Evolutionary conservation across 2,113 vertebrate genomes (phyloP).

Genomic region (Epinephelus moara): DNA sequence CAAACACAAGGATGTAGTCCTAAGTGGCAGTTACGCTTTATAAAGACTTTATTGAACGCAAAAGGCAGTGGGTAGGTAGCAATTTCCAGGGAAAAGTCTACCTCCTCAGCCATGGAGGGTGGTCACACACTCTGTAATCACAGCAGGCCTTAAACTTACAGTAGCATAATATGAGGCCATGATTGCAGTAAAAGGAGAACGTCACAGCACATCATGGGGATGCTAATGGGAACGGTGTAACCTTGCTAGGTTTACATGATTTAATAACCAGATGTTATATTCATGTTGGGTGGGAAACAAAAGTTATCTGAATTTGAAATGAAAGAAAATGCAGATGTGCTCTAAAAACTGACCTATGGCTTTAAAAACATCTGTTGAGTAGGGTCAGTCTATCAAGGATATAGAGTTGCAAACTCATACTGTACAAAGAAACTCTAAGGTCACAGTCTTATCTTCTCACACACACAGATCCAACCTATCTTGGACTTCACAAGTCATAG

Average conservation of each 20-base stretch:
- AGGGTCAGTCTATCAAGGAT: background rate
- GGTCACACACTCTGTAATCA: slow-evolving; percentile 67
- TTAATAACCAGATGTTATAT: background rate
- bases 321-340: background rate
- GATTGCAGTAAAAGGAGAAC: slow-evolving; percentile 23
- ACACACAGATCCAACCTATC: slow-evolving; percentile 13
- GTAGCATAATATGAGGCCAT: slow-evolving; percentile 12
- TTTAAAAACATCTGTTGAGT: background rate
- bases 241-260: background rate
- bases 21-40: slow-evolving; percentile 55
- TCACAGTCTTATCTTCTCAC: background rate
- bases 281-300: slow-evolving; percentile 6
- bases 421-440: background rate
- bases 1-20: slow-evolving; percentile 17
- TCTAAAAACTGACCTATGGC: background rate
- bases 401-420: background rate
- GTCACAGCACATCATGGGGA: slow-evolving; percentile 1
- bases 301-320: slow-evolving; percentile 5
- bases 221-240: background rate
- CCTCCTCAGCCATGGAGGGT: slow-evolving; percentile 38
- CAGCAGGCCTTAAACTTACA: slow-evolving; percentile 32
- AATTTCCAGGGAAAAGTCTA: slow-evolving; percentile 52
- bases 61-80: slow-evolving; percentile 48
- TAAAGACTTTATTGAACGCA: slow-evolving; percentile 64
- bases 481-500: slow-evolving; percentile 15